Conservation (phyloP, 2,797 vertebrate species). For the Rhinella marina region DNA sequence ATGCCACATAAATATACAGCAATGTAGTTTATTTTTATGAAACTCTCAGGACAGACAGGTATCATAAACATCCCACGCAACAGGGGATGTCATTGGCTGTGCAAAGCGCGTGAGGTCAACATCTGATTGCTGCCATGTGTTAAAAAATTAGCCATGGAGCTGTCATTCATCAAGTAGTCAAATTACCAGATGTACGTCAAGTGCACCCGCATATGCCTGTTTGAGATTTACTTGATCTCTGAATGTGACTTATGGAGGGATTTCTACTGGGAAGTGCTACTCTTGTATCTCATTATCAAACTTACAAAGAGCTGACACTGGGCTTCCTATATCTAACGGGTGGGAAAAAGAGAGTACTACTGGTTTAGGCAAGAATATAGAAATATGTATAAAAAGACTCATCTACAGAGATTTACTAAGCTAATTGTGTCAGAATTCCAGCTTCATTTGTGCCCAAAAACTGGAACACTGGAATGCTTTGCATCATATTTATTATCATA, state of each 20-base stretch:
- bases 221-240: not conserved
- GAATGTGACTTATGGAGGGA: not conserved
- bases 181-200: not conserved
- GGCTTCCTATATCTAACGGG: not conserved
- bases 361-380: too few relatives aligned
- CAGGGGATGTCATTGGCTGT: not conserved
- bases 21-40: not conserved
- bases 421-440: too few relatives aligned
- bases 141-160: not conserved
- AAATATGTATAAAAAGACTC: too few relatives aligned
- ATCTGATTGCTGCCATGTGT: constrained; percentile 23
- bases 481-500: too few relatives aligned
- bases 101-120: not conserved
- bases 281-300: not conserved
- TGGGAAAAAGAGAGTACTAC: not conserved
- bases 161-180: not conserved
- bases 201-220: not conserved
- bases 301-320: not conserved
- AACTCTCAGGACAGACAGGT: not conserved
- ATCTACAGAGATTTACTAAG: too few relatives aligned
- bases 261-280: not conserved
- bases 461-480: too few relatives aligned
- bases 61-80: not conserved
- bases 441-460: too few relatives aligned
- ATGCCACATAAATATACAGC: not conserved